phyloP scores from a whole-genome alignment of 1,140 invertebrate species.

The Pachypeltis micranthus region DNA sequence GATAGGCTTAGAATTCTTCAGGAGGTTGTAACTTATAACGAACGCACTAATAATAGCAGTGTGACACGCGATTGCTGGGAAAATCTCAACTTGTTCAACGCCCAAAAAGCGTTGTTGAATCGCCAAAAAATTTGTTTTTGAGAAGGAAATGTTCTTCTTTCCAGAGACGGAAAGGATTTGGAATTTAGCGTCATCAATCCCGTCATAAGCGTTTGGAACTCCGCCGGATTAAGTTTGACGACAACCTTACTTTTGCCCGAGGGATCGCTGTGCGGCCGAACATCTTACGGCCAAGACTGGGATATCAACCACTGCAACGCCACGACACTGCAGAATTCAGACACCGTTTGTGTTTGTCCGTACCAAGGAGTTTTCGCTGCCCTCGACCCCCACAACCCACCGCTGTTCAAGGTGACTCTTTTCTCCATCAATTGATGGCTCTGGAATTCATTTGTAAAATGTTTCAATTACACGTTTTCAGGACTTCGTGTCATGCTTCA shows the following conservation, averaged over 20 bases:
- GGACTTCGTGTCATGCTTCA: too few species aligned
- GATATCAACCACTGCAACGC: constrained; percentile 40
- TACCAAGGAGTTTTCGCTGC: constrained; percentile 23
- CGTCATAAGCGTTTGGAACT: constrained; percentile 38
- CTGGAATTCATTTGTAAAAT: too few species aligned
- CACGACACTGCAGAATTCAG: constrained; percentile 30
- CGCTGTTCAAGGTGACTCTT: neutral
- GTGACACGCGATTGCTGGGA: too few species aligned
- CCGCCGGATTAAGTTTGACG: constrained; percentile 18
- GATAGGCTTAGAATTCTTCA: too few species aligned
- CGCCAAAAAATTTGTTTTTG: too few species aligned
- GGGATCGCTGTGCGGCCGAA: constrained; percentile 26
- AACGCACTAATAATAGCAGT: too few species aligned
- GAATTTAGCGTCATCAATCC: constrained; percentile 52
- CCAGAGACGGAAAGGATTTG: constrained; percentile 48
- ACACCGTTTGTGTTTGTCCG: constrained; percentile 24
- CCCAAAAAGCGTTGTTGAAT: too few species aligned
- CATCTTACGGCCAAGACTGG: constrained; percentile 30
- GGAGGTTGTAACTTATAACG: too few species aligned
- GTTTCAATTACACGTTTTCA: too few species aligned
- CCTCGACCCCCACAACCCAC: constrained; percentile 13
- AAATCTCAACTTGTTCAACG: too few species aligned
- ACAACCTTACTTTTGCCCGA: constrained; percentile 30
- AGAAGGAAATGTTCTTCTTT: constrained; percentile 1
- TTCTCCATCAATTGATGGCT: too few species aligned